These are phyloP conservation scores for Salvelinus fontinalis DNA, from an alignment of 2,113 vertebrate genomes.

Conservation along the genomic window DNA sequence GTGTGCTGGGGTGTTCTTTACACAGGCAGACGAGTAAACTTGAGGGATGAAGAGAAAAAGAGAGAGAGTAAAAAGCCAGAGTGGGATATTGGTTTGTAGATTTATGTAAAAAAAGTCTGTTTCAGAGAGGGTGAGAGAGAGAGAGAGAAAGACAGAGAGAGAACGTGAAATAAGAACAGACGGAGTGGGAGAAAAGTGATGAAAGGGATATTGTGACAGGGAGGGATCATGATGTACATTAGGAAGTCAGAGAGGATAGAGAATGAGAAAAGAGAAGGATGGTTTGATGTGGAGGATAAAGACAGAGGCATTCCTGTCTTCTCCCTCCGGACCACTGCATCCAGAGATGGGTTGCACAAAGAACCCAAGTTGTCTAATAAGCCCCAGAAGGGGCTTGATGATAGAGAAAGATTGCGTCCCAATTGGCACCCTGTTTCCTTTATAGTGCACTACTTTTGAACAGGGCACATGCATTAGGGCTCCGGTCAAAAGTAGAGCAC, in stretches of 20 bases:
- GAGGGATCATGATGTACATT: no score
- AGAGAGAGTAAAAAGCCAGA: not conserved
- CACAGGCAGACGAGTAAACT: no score
- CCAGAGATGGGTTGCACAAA: not conserved
- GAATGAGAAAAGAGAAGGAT: no score
- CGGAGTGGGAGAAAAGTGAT: not conserved
- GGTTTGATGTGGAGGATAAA: not conserved
- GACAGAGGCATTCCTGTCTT: not conserved
- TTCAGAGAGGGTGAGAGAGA: slow-evolving; percentile 1
- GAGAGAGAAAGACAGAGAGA: not conserved
- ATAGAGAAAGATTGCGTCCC: no score
- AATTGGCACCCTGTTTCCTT: no score
- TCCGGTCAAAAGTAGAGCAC: no score
- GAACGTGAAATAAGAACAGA: not conserved
- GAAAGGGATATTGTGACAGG: not conserved
- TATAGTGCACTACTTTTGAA: no score
- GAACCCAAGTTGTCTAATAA: no score
- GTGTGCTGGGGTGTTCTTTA: no score
- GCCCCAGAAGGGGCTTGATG: no score
- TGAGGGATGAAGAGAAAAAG: not conserved
- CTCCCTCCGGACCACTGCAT: not conserved
- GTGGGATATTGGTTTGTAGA: not conserved
- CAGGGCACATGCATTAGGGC: no score
- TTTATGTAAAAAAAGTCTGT: not conserved
- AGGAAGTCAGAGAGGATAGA: no score